Conservation (phyloP, 2,888 invertebrate species). For the Eurytoma californica region DNA sequence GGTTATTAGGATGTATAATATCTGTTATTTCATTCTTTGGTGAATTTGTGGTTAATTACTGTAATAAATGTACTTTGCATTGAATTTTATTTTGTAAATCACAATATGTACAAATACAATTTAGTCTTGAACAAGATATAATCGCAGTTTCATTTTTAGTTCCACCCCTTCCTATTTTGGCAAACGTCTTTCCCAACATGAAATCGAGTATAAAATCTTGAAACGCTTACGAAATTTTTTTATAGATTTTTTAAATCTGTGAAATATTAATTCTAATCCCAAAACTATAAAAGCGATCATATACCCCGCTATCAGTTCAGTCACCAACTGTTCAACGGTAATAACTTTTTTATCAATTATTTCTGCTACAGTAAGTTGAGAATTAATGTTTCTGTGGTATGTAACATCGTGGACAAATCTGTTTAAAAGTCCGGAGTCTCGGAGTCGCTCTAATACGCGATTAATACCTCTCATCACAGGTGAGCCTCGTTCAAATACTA, state of each 20-base stretch:
- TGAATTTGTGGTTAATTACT: no score
- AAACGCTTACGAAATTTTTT: neutral
- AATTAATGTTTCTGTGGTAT: neutral
- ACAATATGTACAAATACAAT: no score
- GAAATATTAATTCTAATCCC: neutral
- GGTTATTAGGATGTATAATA: no score
- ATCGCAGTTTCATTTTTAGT: no score
- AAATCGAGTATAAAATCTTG: no score
- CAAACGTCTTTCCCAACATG: no score
- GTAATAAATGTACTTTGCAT: no score
- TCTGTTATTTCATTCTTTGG: no score
- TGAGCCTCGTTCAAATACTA: slow-evolving; percentile 27
- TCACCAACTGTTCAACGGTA: neutral
- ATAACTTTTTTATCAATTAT: slow-evolving; percentile 2
- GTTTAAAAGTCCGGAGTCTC: slow-evolving; percentile 1
- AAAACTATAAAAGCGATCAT: neutral
- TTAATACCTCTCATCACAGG: neutral
- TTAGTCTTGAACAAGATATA: no score
- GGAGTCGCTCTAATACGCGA: neutral
- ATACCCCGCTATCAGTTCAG: neutral
- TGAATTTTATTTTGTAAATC: no score
- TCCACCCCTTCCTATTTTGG: no score
- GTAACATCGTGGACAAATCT: slow-evolving; percentile 30
- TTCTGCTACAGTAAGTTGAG: neutral
- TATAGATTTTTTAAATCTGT: neutral